Evolutionary conservation across 2,888 invertebrate genomes (phyloP).

Genomic region (Automeris io): DNA sequence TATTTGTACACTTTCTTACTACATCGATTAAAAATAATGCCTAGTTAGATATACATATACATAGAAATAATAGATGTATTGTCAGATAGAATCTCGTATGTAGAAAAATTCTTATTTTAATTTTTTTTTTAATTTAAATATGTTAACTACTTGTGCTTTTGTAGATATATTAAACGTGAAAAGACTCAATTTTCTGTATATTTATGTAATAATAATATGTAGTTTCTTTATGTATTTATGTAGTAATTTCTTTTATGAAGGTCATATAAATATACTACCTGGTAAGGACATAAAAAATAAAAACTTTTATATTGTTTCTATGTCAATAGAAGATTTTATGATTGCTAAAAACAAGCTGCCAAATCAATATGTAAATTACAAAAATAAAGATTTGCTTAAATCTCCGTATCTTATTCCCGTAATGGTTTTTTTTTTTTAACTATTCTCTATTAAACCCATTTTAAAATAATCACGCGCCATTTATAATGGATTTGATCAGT

Average conservation of each 20-base stretch:
- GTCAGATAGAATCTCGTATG: slow-evolving; percentile 26
- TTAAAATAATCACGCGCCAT: no score
- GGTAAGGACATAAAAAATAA: not conserved
- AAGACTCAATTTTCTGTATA: slow-evolving; percentile 2
- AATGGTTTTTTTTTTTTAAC: no score
- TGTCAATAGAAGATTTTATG: slow-evolving; percentile 34
- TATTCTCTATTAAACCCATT: no score
- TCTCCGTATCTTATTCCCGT: no score
- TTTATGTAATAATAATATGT: slow-evolving; percentile 3
- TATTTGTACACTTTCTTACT: slow-evolving; percentile 31
- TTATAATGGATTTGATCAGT: no score
- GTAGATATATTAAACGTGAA: slow-evolving; percentile 18
- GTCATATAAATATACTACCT: not conserved
- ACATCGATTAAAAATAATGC: slow-evolving; percentile 34
- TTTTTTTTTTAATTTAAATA: slow-evolving; percentile 14
- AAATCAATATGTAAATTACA: slow-evolving; percentile 56
- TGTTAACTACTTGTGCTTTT: slow-evolving; percentile 28
- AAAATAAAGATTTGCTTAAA: slow-evolving; percentile 55
- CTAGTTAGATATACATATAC: slow-evolving; percentile 27
- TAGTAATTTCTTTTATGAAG: not conserved
- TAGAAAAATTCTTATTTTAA: slow-evolving; percentile 16
- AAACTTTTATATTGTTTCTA: slow-evolving; percentile 16
- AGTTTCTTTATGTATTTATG: slow-evolving; percentile 7
- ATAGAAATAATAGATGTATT: slow-evolving; percentile 21
- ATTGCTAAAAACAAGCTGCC: slow-evolving; percentile 54